phyloP scores from a whole-genome alignment of 2,888 invertebrate species.

The Aleiodes alternator region DNA sequence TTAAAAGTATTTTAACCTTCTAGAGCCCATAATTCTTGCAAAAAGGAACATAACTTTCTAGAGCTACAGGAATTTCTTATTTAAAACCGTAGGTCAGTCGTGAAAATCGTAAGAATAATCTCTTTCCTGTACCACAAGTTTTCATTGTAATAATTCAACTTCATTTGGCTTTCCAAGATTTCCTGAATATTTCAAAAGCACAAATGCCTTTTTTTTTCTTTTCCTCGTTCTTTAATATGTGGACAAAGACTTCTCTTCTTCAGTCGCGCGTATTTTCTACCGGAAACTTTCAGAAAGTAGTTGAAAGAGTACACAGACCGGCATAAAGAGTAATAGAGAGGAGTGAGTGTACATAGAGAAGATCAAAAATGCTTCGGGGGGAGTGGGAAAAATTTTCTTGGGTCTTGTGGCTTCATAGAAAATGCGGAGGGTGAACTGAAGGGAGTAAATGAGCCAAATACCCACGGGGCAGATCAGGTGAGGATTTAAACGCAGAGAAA shows the following conservation, averaged over 20 bases:
- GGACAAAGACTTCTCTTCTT: too few species aligned
- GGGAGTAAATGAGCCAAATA: constrained; percentile 43
- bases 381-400: constrained; percentile 17
- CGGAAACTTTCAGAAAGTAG: neutral
- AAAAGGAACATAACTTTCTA: too few species aligned
- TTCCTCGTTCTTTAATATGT: too few species aligned
- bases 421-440: neutral
- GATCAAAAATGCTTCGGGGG: constrained; percentile 44
- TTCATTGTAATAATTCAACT: too few species aligned
- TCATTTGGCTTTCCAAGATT: too few species aligned
- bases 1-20: too few species aligned
- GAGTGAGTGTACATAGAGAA: constrained; percentile 8
- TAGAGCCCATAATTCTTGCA: too few species aligned
- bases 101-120: neutral
- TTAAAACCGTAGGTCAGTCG: too few species aligned
- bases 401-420: constrained; percentile 21
- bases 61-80: too few species aligned
- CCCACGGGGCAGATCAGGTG: constrained; percentile 38
- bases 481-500: constrained; percentile 1
- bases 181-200: too few species aligned
- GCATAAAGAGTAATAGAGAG: neutral
- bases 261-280: neutral
- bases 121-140: too few species aligned
- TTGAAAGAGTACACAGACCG: neutral
- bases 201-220: too few species aligned